Percentiles rank a stretch among this genome's conserved stretches.
Evolutionary conservation across 2,888 invertebrate genomes (phyloP).

Genomic region (Lasioglossum leucozonium): DNA sequence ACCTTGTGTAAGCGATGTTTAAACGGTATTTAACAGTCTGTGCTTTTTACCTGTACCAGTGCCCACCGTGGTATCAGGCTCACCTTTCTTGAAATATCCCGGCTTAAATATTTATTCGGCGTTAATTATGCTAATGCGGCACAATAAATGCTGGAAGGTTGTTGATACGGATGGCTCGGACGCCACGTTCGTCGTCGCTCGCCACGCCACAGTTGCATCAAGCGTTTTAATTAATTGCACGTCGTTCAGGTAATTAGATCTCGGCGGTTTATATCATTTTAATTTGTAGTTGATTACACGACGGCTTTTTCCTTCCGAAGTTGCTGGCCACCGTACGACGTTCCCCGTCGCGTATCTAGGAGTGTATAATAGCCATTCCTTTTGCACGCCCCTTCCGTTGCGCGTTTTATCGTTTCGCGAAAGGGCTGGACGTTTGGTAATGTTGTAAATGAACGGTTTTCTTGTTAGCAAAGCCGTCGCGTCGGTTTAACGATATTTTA

Average conservation of each 20-base stretch:
- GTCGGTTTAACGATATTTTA: constrained; percentile 42
- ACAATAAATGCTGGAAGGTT: constrained; percentile 31
- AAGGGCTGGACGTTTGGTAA: constrained; percentile 26
- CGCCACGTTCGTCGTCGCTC: background rate
- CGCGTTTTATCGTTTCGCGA: constrained; percentile 30
- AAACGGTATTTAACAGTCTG: constrained; percentile 49
- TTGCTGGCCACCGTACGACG: background rate
- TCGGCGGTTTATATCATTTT: constrained; percentile 21
- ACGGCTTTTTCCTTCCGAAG: background rate
- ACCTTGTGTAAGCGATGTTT: constrained; percentile 35
- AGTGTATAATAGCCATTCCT: background rate
- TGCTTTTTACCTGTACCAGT: constrained; percentile 33
- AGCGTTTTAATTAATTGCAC: constrained; percentile 31
- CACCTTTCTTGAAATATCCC: background rate
- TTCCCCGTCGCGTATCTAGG: background rate
- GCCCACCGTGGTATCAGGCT: constrained; percentile 12
- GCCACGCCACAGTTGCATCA: background rate
- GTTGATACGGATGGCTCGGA: background rate
- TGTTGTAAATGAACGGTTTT: constrained; percentile 38
- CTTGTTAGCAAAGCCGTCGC: constrained; percentile 39
- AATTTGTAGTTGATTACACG: constrained; percentile 32
- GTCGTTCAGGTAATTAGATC: constrained; percentile 5
- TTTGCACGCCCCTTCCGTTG: background rate
- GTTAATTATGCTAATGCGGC: constrained; percentile 34
- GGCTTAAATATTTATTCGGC: constrained; percentile 26